Evolutionary conservation across 1,140 invertebrate genomes (phyloP).

Genomic region (Micrasema longulum): DNA sequence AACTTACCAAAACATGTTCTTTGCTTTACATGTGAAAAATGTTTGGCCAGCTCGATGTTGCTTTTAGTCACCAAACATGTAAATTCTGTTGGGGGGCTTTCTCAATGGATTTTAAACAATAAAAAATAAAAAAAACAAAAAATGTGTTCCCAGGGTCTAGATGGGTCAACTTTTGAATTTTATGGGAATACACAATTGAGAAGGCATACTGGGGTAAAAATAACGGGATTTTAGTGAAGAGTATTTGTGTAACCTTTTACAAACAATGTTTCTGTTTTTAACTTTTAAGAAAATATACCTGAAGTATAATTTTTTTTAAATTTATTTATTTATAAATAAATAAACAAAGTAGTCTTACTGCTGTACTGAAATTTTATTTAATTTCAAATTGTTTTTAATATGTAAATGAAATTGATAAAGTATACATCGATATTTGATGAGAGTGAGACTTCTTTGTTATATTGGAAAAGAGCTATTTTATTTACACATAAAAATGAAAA

Average conservation of each 20-base stretch:
- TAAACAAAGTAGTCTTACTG: background rate
- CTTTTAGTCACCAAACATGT: conserved; percentile 4
- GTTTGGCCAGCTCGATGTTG: conserved; percentile 4
- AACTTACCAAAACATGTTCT: background rate
- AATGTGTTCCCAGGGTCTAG: conserved; percentile 10
- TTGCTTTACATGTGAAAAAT: background rate
- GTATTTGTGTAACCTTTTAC: conserved; percentile 23
- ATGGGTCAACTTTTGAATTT: conserved; percentile 15
- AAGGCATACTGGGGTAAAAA: conserved; percentile 34
- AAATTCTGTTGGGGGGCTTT: conserved; percentile 22
- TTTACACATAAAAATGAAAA: background rate
- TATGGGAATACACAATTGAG: conserved; percentile 33
- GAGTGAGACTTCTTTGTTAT: too few relatives aligned
- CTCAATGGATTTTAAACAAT: conserved; percentile 24
- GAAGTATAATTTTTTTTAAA: background rate
- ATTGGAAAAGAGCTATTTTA: too few relatives aligned
- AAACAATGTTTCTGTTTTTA: conserved; percentile 11
- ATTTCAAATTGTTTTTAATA: too few relatives aligned
- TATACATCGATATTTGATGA: background rate
- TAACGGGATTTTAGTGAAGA: conserved; percentile 42
- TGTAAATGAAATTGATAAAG: background rate
- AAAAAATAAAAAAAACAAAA: background rate
- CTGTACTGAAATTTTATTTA: too few relatives aligned
- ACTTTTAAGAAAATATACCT: background rate
- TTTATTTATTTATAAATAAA: background rate